Evolutionary conservation across 2,888 invertebrate genomes (phyloP).

Genomic region (Myopa tessellatipennis): DNA sequence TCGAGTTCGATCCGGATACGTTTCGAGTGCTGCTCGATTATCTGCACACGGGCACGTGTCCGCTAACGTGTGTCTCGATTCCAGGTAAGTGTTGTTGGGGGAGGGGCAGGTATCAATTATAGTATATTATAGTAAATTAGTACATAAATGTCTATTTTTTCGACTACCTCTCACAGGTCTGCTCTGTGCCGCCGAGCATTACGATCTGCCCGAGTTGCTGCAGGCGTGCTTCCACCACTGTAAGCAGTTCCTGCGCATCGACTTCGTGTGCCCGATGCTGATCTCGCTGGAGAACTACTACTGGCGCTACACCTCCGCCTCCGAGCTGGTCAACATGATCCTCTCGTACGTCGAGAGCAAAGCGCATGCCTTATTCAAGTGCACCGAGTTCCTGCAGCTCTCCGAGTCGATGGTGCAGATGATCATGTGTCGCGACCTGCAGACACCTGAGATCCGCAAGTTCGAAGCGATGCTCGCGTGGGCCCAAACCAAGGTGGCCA

Average conservation of each 20-base stretch:
- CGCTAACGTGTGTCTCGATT: slow-evolving; percentile 90
- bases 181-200: slow-evolving; percentile 94
- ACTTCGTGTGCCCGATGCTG: slow-evolving; percentile 93
- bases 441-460: slow-evolving; percentile 88
- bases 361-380: slow-evolving; percentile 86
- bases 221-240: slow-evolving; percentile 97
- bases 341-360: slow-evolving; percentile 89
- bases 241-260: slow-evolving; percentile 91
- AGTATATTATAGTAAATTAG: no score
- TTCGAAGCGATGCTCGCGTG: slow-evolving; percentile 94
- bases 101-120: no score
- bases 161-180: slow-evolving; percentile 66
- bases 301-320: slow-evolving; percentile 94
- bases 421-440: slow-evolving; percentile 92
- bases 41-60: slow-evolving; percentile 92
- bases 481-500: slow-evolving; percentile 83
- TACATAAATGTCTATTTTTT: no score
- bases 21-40: slow-evolving; percentile 91
- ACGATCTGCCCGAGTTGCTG: slow-evolving; percentile 89
- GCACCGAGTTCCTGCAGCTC: slow-evolving; percentile 84
- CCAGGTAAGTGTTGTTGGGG: slow-evolving; percentile 72
- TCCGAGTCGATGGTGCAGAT: slow-evolving; percentile 96
- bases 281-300: slow-evolving; percentile 93
- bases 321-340: slow-evolving; percentile 94
- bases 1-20: slow-evolving; percentile 94